Evolutionary conservation across 2,113 vertebrate species (phyloP).

Genomic region (Baryphthengus martii): DNA sequence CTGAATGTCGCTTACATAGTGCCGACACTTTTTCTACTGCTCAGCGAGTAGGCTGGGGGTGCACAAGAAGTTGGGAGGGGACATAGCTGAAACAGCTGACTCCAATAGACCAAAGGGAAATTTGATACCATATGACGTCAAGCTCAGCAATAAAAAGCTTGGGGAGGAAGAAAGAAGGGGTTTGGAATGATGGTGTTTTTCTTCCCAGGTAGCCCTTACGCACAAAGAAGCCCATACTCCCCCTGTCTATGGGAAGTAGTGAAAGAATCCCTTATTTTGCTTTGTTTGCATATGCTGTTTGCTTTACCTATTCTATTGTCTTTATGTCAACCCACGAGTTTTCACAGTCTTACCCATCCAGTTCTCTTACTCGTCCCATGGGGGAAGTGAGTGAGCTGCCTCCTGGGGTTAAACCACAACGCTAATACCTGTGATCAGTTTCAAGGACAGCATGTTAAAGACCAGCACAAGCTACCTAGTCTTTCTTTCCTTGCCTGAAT

Average conservation of each 20-base stretch:
- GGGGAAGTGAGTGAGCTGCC: not conserved
- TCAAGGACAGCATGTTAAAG: not conserved
- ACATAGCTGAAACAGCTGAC: not conserved
- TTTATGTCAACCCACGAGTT: not conserved
- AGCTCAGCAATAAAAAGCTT: not conserved
- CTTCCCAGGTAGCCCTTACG: rapidly evolving
- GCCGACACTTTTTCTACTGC: not conserved
- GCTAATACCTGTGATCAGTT: not conserved
- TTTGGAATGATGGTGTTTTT: not conserved
- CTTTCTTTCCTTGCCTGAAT: not conserved
- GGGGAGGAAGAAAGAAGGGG: not conserved
- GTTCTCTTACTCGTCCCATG: not conserved
- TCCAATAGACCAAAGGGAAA: not conserved
- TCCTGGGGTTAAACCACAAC: not conserved
- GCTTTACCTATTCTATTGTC: not conserved
- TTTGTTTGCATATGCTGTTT: not conserved
- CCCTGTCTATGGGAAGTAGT: not conserved
- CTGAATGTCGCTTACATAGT: not conserved
- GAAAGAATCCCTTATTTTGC: not conserved
- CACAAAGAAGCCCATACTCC: not conserved
- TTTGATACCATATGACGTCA: rapidly evolving
- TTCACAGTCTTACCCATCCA: not conserved
- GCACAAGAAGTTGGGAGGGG: not conserved
- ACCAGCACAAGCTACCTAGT: not conserved
- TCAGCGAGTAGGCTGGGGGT: rapidly evolving